Evolutionary conservation across 2,888 invertebrate species (phyloP).

Genomic region (Deilephila elpenor): DNA sequence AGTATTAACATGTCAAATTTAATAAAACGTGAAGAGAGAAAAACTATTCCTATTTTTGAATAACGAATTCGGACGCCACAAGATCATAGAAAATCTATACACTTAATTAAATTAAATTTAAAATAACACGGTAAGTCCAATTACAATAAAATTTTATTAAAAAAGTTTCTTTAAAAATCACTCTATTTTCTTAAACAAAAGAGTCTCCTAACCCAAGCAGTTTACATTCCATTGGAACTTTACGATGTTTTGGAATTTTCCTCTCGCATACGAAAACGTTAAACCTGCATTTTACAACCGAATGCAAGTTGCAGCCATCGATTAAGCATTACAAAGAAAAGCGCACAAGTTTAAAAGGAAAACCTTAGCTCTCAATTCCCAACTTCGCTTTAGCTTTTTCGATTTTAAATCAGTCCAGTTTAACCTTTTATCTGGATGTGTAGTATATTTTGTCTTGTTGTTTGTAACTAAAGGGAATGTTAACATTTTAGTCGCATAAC

Average conservation of each 20-base stretch:
- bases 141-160: too few species aligned
- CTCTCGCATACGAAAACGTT: not conserved
- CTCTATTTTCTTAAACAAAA: not conserved
- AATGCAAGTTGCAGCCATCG: not conserved
- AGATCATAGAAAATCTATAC: too few species aligned
- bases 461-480: too few species aligned
- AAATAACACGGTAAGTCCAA: too few species aligned
- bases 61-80: too few species aligned
- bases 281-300: conserved; percentile 16
- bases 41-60: too few species aligned
- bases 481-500: too few species aligned
- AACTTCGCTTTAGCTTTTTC: conserved; percentile 4
- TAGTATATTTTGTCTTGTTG: not conserved
- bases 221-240: not conserved
- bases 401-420: conserved; percentile 5
- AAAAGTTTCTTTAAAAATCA: not conserved
- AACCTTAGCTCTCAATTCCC: conserved; percentile 26
- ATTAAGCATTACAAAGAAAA: conserved; percentile 19
- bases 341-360: conserved; percentile 33
- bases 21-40: too few species aligned
- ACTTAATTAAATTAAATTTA: too few species aligned
- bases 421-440: not conserved
- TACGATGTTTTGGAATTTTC: not conserved
- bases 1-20: too few species aligned
- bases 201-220: not conserved